These are phyloP conservation scores for Megaustenia siamemsis DNA, from an alignment of 2,888 invertebrate species.

Conservation along the genomic window DNA sequence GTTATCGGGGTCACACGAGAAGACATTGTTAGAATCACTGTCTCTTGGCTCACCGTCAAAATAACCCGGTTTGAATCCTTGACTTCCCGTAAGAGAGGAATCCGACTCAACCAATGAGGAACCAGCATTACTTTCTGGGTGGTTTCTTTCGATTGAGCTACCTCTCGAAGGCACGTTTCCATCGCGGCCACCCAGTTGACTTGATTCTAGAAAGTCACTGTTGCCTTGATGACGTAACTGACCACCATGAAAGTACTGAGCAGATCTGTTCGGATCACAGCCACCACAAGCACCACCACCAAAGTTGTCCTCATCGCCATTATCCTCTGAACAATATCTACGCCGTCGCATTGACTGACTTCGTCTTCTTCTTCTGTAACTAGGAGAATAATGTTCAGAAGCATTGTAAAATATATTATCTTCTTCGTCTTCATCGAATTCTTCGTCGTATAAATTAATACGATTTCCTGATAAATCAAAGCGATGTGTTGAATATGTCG, in stretches of 20 bases:
- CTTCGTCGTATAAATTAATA: neutral
- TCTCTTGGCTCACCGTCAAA: constrained; percentile 3
- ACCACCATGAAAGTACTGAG: neutral
- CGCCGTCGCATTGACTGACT: constrained; percentile 8
- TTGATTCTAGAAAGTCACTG: neutral
- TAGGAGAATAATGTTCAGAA: neutral
- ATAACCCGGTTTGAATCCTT: constrained; percentile 41
- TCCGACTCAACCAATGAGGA: neutral
- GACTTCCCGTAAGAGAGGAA: constrained; percentile 12
- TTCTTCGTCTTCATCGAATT: constrained; percentile 23
- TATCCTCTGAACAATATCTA: neutral
- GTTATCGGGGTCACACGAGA: constrained; percentile 26
- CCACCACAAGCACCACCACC: constrained; percentile 25
- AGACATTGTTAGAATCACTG: constrained; percentile 23
- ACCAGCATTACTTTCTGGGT: neutral
- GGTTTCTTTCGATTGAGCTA: neutral
- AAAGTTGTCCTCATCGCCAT: constrained; percentile 6
- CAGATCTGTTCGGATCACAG: neutral
- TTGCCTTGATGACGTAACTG: neutral
- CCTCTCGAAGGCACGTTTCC: neutral
- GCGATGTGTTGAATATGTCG: neutral
- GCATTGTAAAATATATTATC: constrained; percentile 19
- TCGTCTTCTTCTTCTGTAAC: neutral
- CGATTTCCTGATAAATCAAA: neutral
- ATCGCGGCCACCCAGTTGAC: neutral